phyloP scores from a whole-genome alignment of 2,888 invertebrate species.

The Drosophila suboccidentalis region DNA sequence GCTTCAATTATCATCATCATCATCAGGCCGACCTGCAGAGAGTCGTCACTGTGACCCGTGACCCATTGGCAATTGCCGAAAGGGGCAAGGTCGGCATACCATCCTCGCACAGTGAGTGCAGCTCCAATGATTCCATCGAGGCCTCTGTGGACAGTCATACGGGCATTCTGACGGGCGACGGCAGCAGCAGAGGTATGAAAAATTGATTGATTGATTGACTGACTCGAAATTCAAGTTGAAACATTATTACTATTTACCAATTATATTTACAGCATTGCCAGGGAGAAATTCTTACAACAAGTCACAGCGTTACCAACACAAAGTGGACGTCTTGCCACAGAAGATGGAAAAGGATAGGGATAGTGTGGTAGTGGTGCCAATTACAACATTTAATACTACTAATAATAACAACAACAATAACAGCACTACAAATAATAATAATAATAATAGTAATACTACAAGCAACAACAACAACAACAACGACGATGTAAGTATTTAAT shows the following conservation, averaged over 20 bases:
- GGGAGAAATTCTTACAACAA: constrained; percentile 89
- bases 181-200: constrained; percentile 84
- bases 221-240: constrained; percentile 20
- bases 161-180: constrained; percentile 82
- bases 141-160: constrained; percentile 85
- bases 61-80: constrained; percentile 85
- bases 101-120: constrained; percentile 85
- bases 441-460: constrained; percentile 83
- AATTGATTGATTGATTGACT: constrained; percentile 63
- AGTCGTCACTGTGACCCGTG: constrained; percentile 84
- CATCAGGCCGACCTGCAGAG: constrained; percentile 82
- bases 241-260: constrained; percentile 4
- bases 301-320: constrained; percentile 78
- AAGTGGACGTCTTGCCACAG: constrained; percentile 70
- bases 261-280: constrained; percentile 58
- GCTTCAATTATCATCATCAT: constrained; percentile 79
- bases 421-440: constrained; percentile 87
- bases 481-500: constrained; percentile 89
- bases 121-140: constrained; percentile 85
- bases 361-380: constrained; percentile 85
- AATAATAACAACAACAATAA: constrained; percentile 71
- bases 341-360: constrained; percentile 76
- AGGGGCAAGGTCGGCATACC: constrained; percentile 85
- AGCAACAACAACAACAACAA: constrained; percentile 87
- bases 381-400: constrained; percentile 86